A percentile compares a stretch with the other conserved stretches of the same genome.
These are phyloP conservation scores for Bradypus variegatus DNA, from an alignment of 2,797 vertebrate genomes.

Conservation along the genomic window DNA sequence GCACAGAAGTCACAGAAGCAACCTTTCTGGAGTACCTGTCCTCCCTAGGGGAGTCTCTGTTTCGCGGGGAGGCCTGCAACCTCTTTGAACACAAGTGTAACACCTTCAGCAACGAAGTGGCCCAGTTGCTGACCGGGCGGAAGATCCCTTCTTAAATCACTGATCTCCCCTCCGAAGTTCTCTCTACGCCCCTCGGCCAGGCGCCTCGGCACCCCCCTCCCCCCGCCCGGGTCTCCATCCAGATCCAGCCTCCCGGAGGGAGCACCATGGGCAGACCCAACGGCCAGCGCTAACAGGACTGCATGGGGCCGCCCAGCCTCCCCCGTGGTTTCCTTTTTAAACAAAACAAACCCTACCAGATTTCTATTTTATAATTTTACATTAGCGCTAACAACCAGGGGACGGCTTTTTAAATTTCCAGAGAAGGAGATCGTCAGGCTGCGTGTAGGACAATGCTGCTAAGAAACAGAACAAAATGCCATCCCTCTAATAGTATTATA, in stretches of 20 bases:
- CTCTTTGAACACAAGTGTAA: constrained; percentile 99
- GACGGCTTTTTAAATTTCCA: constrained; percentile 71
- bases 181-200: constrained; percentile 97
- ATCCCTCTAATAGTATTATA: constrained; percentile 72
- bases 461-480: constrained; percentile 66
- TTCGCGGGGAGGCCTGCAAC: constrained; percentile 88
- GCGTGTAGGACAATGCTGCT: constrained; percentile 71
- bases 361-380: constrained; percentile 80
- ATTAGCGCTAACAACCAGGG: constrained; percentile 73
- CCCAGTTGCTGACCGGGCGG: constrained; percentile 92
- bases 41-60: constrained; percentile 88
- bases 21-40: constrained; percentile 97
- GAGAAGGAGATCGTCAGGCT: constrained; percentile 71
- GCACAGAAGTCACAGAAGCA: constrained; percentile 95
- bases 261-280: constrained; percentile 87
- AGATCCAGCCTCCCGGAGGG: constrained; percentile 91
- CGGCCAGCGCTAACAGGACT: constrained; percentile 83
- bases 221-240: constrained; percentile 92
- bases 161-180: constrained; percentile 94
- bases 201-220: constrained; percentile 80
- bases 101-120: constrained; percentile 97
- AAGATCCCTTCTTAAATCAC: constrained; percentile 97
- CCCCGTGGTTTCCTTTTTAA: constrained; percentile 77
- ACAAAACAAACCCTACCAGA: constrained; percentile 70
- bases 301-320: constrained; percentile 59